Base-by-base conservation (phyloP, 1,140 invertebrate genomes). In the Dendroctonus valens region DNA sequence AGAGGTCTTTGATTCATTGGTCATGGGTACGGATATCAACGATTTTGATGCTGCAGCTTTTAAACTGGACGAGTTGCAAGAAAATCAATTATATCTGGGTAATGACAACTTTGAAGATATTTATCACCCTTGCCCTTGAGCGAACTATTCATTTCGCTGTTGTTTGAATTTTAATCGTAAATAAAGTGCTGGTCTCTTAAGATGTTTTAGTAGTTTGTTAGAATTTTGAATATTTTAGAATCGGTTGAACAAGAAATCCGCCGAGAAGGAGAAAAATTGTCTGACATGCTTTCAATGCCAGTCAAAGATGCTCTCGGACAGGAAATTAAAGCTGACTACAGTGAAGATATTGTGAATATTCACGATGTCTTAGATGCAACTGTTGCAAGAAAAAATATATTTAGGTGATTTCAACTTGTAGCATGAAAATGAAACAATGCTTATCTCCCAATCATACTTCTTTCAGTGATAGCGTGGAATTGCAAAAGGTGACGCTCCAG, bases 201-300 rank as follows among this genome's bases (percentile, higher is more conserved):
- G 3, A 26, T 26, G 26, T 26, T 26, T 26, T n/a, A n/a, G n/a
- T n/a, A n/a, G n/a, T n/a, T 26, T 26, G 26, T 26, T 26, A 2
- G 26, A 26, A 26, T 26, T 26, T 26, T 26, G 1, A 26, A n/a
- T n/a, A 26, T 58, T 58, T 41, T 38, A 60, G 58, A 60, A 5
- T 9, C 58, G 40, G 38, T 89, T 52, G 87, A 87, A 76, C 81
- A 81, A 53, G 86, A 90, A 74, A 81, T 91, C 61, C 81, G 86
- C n/a, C 84, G 86, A 70, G 89, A 91, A 79, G 90, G 90, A 11
- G 89, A 92, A 77, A 90, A 88, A 72, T 78, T 93, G 39, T 86
- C 89, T 26, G 90, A 92, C 77, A 84, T 92, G 76, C 81, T 92
- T 55, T 89, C 89, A 6, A 86, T 91, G 81, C 89, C 90, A 7